A percentile compares a stretch with the other conserved stretches of the same genome.
phyloP scores from a whole-genome alignment of 2,888 invertebrate genomes.

The Coleophora flavipennella region DNA sequence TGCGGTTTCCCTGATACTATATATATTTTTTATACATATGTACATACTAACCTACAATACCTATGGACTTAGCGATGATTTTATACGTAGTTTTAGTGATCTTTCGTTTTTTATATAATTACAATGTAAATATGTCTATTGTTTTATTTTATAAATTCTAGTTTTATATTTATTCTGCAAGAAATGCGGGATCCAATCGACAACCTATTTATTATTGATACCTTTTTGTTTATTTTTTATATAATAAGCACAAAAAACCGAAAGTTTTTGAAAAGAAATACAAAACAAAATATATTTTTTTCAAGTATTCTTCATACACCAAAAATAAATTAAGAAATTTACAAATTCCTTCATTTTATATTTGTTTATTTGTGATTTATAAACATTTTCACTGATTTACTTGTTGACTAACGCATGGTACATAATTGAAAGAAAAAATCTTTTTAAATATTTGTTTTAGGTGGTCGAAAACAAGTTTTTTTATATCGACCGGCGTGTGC shows the following conservation, averaged over 20 bases:
- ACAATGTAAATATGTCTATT: conserved; percentile 25
- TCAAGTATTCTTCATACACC: no score
- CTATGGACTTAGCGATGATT: conserved; percentile 36
- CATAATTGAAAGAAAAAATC: no score
- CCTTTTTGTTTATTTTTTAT: conserved; percentile 3
- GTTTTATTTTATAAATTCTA: conserved; percentile 9
- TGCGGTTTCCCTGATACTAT: conserved; percentile 23
- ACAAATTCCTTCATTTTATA: no score
- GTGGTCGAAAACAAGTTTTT: no score
- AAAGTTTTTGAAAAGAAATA: no score
- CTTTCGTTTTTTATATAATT: conserved; percentile 11
- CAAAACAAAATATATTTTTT: no score
- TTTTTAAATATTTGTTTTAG: neutral
- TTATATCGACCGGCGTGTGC: no score
- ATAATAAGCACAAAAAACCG: conserved; percentile 19
- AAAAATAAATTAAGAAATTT: no score
- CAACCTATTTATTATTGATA: neutral
- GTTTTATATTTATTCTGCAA: conserved; percentile 5
- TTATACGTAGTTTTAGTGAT: conserved; percentile 23
- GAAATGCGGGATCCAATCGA: conserved; percentile 2
- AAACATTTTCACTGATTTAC: no score
- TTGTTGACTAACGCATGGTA: no score
- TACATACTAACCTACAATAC: conserved; percentile 38
- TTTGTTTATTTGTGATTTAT: no score
- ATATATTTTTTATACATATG: conserved; percentile 53